These are phyloP conservation scores for Trinorchestia longiramus DNA, from an alignment of 1,140 invertebrate species.

Conservation along the genomic window DNA sequence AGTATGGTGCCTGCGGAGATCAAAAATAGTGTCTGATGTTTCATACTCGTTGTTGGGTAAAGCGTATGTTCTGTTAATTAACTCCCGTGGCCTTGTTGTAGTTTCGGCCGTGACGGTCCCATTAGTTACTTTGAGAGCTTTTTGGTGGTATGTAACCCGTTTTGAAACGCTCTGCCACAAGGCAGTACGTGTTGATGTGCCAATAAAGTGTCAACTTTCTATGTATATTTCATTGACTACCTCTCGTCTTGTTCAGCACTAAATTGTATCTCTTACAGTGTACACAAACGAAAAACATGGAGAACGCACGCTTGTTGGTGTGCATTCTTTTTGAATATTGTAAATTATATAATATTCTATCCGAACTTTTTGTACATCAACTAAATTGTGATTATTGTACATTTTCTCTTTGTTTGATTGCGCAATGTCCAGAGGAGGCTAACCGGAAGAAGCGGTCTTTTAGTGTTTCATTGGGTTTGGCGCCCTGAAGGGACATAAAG, in stretches of 20 bases:
- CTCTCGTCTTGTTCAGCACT: background rate
- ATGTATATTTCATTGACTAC: background rate
- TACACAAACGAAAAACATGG: background rate
- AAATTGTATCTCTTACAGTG: background rate
- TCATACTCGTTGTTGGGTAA: background rate
- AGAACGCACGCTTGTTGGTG: background rate
- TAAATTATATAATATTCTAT: no score
- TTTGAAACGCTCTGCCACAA: background rate
- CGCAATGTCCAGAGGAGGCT: no score
- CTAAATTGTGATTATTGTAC: no score
- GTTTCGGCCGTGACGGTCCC: background rate
- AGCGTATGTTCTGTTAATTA: background rate
- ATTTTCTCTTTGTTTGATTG: no score
- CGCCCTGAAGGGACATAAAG: no score
- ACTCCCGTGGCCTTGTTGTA: background rate
- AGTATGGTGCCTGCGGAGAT: background rate
- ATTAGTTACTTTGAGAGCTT: background rate
- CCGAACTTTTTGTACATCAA: no score
- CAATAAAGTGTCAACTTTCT: slow-evolving; percentile 22
- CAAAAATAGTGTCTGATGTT: background rate
- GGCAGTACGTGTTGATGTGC: slow-evolving; percentile 32
- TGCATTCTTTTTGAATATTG: background rate
- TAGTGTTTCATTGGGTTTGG: no score
- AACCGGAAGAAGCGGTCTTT: no score
- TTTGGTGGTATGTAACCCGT: background rate